Evolutionary conservation across 2,888 invertebrate genomes (phyloP), one percentile per base, ranked within the genome.

Genomic region (Syritta pipiens): DNA sequence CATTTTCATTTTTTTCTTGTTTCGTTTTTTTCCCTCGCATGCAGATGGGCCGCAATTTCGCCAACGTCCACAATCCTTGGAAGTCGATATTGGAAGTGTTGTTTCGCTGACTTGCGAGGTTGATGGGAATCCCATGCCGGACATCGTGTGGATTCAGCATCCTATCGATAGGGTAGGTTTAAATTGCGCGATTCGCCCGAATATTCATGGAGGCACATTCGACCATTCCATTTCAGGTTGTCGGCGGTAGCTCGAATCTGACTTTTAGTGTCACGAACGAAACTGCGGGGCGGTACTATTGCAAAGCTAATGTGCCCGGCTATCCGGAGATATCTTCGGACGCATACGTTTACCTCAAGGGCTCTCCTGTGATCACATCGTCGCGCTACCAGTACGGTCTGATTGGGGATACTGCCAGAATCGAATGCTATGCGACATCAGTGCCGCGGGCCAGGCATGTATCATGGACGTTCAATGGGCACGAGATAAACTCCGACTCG

Each of bases 381-480:
- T 94, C 95, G 83, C 91, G 93, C 55, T 93, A 94, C 0, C 97
- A 97, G 86, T 95, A 94, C 84, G 97, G 95, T 0, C 90, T 93
- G 19, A 93, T 94, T 86, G 95, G 95, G 0, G 95, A 95, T 85
- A 93, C 93, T 4, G 94, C 94, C 0, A 91, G 95, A 84, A 93
- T 98, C 22, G 96, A 97, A 88, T 98, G 98, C 88, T 93, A 94
- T 44, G 96, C 96, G 3, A 93, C 94, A 86, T 94, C 97, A 5
- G 94, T 98, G 55, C 98, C 98, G 0, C 93, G 94, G 82, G 97
- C 97, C 1, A 94, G 95, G 72, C 92, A 93, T 82, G 95, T 97
- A 60, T 90, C 94, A 9, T 98, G 98, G 98, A 94, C 93, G 1
- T 95, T 94, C 85, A 94, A 94, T 83, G 96, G 96, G 0, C 92